Percentiles rank a stretch among this genome's conserved stretches.
phyloP scores from a whole-genome alignment of 2,113 vertebrate genomes.

The Macquaria ambigua region DNA sequence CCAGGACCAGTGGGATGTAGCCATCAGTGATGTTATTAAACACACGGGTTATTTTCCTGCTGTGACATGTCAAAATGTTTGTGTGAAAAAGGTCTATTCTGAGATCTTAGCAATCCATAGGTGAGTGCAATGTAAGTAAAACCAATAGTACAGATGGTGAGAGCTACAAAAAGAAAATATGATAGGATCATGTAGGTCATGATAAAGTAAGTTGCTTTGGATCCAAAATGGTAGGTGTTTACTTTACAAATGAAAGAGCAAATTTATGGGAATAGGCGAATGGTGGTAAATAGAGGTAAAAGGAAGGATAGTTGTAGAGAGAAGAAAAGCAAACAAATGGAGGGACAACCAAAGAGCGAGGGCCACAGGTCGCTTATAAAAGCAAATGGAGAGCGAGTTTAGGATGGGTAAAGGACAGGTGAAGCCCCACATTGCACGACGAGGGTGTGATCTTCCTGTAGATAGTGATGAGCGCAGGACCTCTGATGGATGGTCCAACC shows the following conservation, averaged over 20 bases:
- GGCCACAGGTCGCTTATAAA: slow-evolving; percentile 40
- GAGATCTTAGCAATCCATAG: not conserved
- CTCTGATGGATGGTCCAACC: slow-evolving; percentile 68
- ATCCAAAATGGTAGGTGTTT: not conserved
- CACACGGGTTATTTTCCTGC: not conserved
- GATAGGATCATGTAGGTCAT: not conserved
- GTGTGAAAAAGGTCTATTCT: not conserved
- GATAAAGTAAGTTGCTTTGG: not conserved
- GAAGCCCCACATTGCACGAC: slow-evolving; percentile 32
- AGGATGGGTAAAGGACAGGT: slow-evolving; percentile 60
- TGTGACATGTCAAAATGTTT: not conserved
- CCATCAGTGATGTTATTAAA: not conserved
- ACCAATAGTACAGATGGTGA: not conserved
- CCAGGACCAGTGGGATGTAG: not conserved
- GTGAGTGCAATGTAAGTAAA: not conserved
- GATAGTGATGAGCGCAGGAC: slow-evolving; percentile 36
- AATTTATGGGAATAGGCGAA: not conserved
- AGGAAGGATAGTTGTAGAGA: not conserved
- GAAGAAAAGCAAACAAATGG: slow-evolving; percentile 8
- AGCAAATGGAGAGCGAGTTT: slow-evolving; percentile 26
- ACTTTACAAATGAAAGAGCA: not conserved
- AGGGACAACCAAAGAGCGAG: not conserved
- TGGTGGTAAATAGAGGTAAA: not conserved
- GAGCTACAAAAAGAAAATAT: not conserved
- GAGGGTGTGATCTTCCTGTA: slow-evolving; percentile 22